These are phyloP conservation scores for Linnaemya tessellans DNA, from an alignment of 2,888 invertebrate species.

Conservation along the genomic window DNA sequence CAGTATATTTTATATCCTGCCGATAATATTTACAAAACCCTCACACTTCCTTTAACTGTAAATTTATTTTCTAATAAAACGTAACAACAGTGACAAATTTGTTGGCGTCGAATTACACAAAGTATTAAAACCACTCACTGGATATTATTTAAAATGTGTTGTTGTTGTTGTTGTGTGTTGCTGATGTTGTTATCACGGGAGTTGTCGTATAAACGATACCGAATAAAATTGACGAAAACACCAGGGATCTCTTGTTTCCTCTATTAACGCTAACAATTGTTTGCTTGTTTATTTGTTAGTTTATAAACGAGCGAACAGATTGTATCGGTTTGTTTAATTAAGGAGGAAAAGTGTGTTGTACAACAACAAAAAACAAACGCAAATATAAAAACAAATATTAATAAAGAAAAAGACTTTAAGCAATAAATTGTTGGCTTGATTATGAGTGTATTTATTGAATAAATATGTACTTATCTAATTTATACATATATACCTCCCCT, in stretches of 20 bases:
- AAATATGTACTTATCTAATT: too few relatives aligned
- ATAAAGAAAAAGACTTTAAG: not conserved
- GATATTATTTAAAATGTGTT: not conserved
- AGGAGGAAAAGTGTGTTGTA: not conserved
- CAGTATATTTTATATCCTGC: not conserved
- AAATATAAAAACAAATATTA: not conserved
- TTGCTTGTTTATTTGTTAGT: slow-evolving; percentile 9
- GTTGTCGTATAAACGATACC: not conserved
- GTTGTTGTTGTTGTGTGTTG: not conserved
- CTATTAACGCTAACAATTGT: not conserved
- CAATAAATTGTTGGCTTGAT: not conserved
- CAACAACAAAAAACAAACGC: too few relatives aligned
- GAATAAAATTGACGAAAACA: not conserved
- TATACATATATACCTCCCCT: too few relatives aligned
- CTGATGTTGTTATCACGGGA: not conserved
- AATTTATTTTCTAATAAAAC: not conserved
- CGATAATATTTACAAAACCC: not conserved
- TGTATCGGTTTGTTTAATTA: not conserved
- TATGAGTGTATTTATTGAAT: not conserved
- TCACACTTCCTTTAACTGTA: not conserved
- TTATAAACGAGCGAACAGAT: not conserved
- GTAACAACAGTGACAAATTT: slow-evolving; percentile 6
- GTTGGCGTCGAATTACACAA: not conserved
- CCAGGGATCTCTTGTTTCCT: not conserved
- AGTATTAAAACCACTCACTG: slow-evolving; percentile 4